phyloP scores from a whole-genome alignment of 2,888 invertebrate genomes.

The Drosophila meridionalis region DNA sequence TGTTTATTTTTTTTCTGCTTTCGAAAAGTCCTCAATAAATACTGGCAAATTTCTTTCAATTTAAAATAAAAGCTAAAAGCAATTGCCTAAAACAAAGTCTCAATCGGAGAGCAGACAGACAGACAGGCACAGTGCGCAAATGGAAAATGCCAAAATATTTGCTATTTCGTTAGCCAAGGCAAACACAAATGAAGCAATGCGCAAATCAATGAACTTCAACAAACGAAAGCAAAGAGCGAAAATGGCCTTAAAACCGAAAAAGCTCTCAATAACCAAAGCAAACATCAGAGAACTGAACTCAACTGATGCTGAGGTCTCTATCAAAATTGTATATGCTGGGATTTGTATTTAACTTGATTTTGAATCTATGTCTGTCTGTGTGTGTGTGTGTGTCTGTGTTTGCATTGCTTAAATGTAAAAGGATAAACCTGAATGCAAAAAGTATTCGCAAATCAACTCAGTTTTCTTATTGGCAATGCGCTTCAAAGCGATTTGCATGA shows the following conservation, averaged over 20 bases:
- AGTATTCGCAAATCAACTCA: conserved; percentile 33
- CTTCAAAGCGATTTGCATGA: conserved; percentile 35
- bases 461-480: conserved; percentile 19
- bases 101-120: neutral
- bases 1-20: too few species aligned
- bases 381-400: neutral
- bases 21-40: neutral
- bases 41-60: neutral
- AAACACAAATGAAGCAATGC: conserved; percentile 30
- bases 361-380: neutral
- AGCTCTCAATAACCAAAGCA: conserved; percentile 15
- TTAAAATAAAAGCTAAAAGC: neutral
- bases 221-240: conserved; percentile 2
- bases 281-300: conserved; percentile 11
- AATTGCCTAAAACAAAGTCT: conserved; percentile 17
- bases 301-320: neutral
- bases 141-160: conserved; percentile 18
- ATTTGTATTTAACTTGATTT: conserved; percentile 20
- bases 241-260: conserved; percentile 29
- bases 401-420: conserved; percentile 16
- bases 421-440: conserved; percentile 27
- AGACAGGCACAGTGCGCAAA: neutral
- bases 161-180: conserved; percentile 8
- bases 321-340: conserved; percentile 17
- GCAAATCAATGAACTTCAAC: conserved; percentile 19